These are phyloP conservation scores for Ageneiosus marmoratus DNA, from an alignment of 2,113 vertebrate species.

Conservation along the genomic window DNA sequence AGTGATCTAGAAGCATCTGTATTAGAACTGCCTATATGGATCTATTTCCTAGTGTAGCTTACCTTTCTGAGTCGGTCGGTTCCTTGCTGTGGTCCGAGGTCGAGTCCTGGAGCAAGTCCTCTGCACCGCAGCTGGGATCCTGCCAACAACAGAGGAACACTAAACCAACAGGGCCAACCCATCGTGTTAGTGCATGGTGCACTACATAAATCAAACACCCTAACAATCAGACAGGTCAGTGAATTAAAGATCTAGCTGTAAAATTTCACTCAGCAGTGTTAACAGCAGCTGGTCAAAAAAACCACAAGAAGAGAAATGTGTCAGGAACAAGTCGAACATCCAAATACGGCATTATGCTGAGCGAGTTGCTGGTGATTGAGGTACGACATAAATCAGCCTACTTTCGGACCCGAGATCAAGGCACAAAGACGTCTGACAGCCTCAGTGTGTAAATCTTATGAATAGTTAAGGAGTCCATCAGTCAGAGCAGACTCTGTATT, in stretches of 20 bases:
- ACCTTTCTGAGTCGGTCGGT: slow-evolving; percentile 41
- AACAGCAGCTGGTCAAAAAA: slow-evolving; percentile 8
- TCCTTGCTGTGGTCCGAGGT: slow-evolving; percentile 44
- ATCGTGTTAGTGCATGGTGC: neutral
- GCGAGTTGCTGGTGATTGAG: neutral
- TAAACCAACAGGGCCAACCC: neutral
- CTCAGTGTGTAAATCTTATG: neutral
- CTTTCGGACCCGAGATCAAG: neutral
- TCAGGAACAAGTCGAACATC: neutral
- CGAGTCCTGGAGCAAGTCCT: slow-evolving; percentile 40
- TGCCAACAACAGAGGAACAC: slow-evolving; percentile 8
- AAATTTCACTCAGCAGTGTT: slow-evolving; percentile 12
- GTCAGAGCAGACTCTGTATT: neutral
- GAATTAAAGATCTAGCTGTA: slow-evolving; percentile 1
- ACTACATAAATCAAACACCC: neutral
- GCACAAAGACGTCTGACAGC: neutral
- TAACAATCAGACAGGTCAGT: neutral
- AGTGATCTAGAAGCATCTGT: too few species aligned
- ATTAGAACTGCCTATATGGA: neutral
- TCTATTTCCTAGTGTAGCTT: neutral
- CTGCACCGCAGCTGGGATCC: slow-evolving; percentile 45
- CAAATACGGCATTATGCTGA: neutral
- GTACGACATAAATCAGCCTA: neutral
- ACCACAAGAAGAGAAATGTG: neutral
- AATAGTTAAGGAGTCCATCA: neutral